A percentile compares a stretch with the other conserved stretches of the same genome.
phyloP scores from a whole-genome alignment of 2,797 vertebrate species.

The Catostomus latipinnis region DNA sequence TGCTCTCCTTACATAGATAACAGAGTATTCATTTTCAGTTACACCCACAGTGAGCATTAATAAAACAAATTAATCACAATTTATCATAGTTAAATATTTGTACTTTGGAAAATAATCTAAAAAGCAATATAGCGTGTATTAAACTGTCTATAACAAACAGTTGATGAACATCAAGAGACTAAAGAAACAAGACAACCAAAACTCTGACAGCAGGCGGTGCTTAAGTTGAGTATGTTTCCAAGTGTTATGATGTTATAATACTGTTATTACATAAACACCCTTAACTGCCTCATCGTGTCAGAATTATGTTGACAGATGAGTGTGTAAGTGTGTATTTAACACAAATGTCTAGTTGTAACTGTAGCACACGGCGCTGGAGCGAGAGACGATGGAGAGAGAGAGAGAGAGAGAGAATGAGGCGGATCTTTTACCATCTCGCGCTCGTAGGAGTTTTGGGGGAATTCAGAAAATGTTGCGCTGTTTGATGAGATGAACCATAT shows the following conservation, averaged over 20 bases:
- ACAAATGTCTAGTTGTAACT: neutral
- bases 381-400: neutral
- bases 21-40: too few relatives aligned
- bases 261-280: conserved; percentile 15
- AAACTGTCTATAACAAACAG: neutral
- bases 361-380: neutral
- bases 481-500: conserved; percentile 28
- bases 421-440: conserved; percentile 53
- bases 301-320: conserved; percentile 23
- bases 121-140: too few relatives aligned
- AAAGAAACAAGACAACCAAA: neutral
- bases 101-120: too few relatives aligned
- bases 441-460: conserved; percentile 82
- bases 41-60: too few relatives aligned
- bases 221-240: neutral
- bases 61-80: too few relatives aligned
- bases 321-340: conserved; percentile 6
- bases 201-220: neutral
- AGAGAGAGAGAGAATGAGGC: conserved; percentile 45
- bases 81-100: too few relatives aligned
- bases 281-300: neutral
- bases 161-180: neutral
- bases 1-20: too few relatives aligned
- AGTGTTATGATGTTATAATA: conserved; percentile 1
- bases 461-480: conserved; percentile 82